These are phyloP conservation scores for Urocitellus parryii DNA, from an alignment of 2,113 vertebrate genomes.

Conservation along the genomic window DNA sequence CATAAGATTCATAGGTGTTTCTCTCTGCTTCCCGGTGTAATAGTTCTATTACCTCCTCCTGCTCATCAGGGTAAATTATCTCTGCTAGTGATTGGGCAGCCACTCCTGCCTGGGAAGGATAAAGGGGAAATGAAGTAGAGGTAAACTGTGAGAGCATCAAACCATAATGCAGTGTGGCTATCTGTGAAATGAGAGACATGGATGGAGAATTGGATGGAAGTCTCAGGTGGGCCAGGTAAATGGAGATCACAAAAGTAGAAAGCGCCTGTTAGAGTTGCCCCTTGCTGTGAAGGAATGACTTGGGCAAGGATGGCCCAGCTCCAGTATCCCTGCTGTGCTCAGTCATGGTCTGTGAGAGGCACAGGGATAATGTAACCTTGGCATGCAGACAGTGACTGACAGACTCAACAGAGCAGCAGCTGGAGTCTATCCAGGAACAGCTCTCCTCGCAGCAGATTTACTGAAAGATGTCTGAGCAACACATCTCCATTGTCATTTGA, in stretches of 20 bases:
- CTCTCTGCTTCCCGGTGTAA: background rate
- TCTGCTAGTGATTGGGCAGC: too few relatives aligned
- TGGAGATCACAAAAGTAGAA: background rate
- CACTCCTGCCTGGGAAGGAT: background rate
- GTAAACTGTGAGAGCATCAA: background rate
- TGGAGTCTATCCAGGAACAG: background rate
- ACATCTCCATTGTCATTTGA: background rate
- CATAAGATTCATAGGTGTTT: background rate
- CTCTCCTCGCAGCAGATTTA: background rate
- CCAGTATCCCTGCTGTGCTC: background rate
- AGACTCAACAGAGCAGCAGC: background rate
- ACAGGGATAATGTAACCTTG: background rate
- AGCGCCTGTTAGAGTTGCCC: background rate
- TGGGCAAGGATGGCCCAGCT: background rate
- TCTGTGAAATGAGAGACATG: background rate
- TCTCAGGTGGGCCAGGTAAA: background rate
- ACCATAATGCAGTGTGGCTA: too few relatives aligned
- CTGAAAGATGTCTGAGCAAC: background rate
- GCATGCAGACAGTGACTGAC: background rate
- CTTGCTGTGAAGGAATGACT: background rate
- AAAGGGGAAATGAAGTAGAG: background rate
- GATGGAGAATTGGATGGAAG: too few relatives aligned
- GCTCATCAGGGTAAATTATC: background rate
- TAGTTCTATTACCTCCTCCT: background rate
- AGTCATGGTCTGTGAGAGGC: background rate